Percentiles rank a stretch among this genome's conserved stretches.
Conservation (phyloP, 2,797 vertebrate genomes). For the Bufotes viridis region DNA sequence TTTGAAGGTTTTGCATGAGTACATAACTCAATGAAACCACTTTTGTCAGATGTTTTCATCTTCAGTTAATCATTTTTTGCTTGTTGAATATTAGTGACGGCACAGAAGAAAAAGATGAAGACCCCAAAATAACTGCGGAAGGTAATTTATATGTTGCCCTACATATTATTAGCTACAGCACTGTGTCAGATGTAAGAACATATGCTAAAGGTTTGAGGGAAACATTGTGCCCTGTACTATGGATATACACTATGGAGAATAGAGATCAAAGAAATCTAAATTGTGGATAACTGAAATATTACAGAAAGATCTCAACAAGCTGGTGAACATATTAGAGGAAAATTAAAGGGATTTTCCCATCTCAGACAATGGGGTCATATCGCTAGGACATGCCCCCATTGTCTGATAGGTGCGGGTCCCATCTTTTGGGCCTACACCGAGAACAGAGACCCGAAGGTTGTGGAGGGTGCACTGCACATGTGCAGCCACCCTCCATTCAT, state of each 20-base stretch:
- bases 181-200: not conserved
- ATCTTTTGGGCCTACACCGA: no score
- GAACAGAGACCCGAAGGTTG: no score
- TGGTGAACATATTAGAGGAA: no score
- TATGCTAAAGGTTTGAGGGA: not conserved
- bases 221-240: not conserved
- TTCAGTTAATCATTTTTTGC: slow-evolving; percentile 32
- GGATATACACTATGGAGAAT: not conserved
- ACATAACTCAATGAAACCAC: not conserved
- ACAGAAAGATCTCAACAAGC: not conserved
- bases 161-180: not conserved
- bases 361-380: no score
- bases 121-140: slow-evolving; percentile 80
- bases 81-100: slow-evolving; percentile 81
- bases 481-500: no score
- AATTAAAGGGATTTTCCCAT: no score
- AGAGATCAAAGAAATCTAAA: not conserved
- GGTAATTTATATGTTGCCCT: slow-evolving; percentile 74
- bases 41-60: not conserved
- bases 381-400: no score
- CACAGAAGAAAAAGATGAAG: slow-evolving; percentile 88
- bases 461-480: no score
- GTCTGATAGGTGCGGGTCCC: no score
- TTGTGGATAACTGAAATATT: not conserved
- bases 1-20: not conserved